Evolutionary conservation across 2,888 invertebrate species (phyloP).

Genomic region (Hedychridium roseum): DNA sequence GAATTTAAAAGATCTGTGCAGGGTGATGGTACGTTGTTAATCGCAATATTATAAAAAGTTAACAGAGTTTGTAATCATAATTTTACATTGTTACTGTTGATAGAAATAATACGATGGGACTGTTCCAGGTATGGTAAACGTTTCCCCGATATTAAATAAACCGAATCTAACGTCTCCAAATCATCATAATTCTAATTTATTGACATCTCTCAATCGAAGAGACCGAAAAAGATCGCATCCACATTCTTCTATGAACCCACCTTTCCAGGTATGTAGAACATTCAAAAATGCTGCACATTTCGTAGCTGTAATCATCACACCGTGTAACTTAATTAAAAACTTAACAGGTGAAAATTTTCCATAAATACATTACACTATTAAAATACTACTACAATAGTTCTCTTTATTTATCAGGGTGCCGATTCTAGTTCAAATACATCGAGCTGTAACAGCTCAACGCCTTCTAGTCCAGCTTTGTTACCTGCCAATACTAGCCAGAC

Average conservation of each 20-base stretch:
- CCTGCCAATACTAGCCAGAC: constrained; percentile 65
- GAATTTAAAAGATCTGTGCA: constrained; percentile 81
- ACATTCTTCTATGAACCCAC: constrained; percentile 68
- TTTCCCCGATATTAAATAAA: constrained; percentile 66
- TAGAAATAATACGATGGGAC: constrained; percentile 4
- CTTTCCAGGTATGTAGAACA: constrained; percentile 68
- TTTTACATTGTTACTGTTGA: neutral
- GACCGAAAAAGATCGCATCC: constrained; percentile 68
- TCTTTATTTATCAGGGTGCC: constrained; percentile 67
- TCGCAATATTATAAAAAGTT: constrained; percentile 5
- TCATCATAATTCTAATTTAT: constrained; percentile 57
- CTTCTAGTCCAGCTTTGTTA: constrained; percentile 88
- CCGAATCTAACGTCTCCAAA: constrained; percentile 62
- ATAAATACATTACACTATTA: constrained; percentile 2
- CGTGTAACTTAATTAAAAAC: constrained; percentile 1
- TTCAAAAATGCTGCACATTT: too few species aligned
- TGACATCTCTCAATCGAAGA: constrained; percentile 59
- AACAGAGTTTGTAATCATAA: neutral
- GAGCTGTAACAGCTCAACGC: constrained; percentile 95
- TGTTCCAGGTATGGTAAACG: constrained; percentile 52
- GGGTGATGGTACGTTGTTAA: constrained; percentile 66
- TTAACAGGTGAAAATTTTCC: constrained; percentile 2
- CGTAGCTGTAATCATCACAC: neutral
- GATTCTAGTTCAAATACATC: constrained; percentile 94
- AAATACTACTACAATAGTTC: constrained; percentile 17